These are phyloP conservation scores for Axinella damicornis DNA, from an alignment of 37 sponge, comb jelly and placozoan species.

Conservation along the genomic window DNA sequence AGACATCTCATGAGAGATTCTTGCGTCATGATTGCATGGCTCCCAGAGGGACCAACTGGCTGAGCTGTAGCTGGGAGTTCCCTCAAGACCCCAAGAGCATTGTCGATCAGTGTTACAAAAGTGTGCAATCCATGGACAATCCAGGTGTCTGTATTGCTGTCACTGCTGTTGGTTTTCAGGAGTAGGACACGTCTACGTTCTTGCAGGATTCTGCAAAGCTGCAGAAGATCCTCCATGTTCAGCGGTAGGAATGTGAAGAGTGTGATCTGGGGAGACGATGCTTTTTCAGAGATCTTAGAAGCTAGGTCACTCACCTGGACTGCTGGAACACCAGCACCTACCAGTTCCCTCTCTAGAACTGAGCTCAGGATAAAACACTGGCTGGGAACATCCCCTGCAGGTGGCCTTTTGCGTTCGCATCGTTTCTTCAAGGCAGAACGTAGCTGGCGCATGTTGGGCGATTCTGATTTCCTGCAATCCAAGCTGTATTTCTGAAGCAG, in stretches of 20 bases:
- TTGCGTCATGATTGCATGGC: neutral
- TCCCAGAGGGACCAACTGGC: neutral
- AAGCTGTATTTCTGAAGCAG: neutral
- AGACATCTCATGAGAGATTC: too few species aligned
- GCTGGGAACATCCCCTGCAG: too few species aligned
- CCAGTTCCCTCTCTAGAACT: too few species aligned
- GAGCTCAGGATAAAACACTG: too few species aligned
- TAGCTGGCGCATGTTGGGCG: neutral
- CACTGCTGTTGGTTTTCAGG: neutral
- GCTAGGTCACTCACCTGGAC: too few species aligned
- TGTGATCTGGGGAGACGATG: too few species aligned
- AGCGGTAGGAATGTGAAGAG: too few species aligned
- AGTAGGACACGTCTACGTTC: neutral
- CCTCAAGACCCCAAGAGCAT: too few species aligned
- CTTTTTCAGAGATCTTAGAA: too few species aligned
- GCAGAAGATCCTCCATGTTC: neutral
- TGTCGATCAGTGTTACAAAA: too few species aligned
- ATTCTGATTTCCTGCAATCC: slow-evolving; percentile 9
- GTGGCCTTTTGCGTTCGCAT: neutral
- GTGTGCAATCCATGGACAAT: neutral
- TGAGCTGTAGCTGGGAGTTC: too few species aligned
- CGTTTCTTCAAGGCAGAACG: neutral
- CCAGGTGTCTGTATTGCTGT: neutral
- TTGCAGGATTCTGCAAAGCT: neutral
- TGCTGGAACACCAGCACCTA: too few species aligned